These are phyloP conservation scores for Gryon sp. DNA, from an alignment of 1,140 invertebrate genomes.

Conservation along the genomic window DNA sequence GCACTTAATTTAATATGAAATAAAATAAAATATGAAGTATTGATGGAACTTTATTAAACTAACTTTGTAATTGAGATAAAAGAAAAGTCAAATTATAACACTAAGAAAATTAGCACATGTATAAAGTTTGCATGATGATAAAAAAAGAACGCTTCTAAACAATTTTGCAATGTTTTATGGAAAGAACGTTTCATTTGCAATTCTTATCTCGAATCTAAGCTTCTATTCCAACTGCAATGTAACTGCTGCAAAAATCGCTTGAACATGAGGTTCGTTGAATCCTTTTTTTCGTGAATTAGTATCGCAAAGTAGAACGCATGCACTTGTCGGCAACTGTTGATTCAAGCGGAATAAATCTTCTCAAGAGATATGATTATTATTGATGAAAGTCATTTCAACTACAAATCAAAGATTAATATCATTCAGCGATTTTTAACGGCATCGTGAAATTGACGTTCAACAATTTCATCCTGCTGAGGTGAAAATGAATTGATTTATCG, in stretches of 20 bases:
- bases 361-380: conserved; percentile 17
- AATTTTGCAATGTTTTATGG: conserved; percentile 22
- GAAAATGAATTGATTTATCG: not conserved
- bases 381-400: conserved; percentile 23
- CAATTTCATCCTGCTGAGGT: conserved; percentile 7
- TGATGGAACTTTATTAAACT: too few species aligned
- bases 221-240: conserved; percentile 8
- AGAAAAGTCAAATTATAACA: too few species aligned
- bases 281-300: conserved; percentile 32
- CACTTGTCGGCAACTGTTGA: conserved; percentile 19
- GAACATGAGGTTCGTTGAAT: conserved; percentile 34
- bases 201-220: conserved; percentile 17
- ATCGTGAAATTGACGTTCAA: conserved; percentile 22
- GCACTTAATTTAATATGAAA: too few species aligned
- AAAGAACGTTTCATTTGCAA: conserved; percentile 10
- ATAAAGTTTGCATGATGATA: too few species aligned
- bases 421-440: not conserved
- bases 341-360: conserved; percentile 26
- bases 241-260: conserved; percentile 22
- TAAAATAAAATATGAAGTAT: too few species aligned
- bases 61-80: too few species aligned
- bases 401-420: conserved; percentile 17
- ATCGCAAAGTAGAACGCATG: conserved; percentile 47
- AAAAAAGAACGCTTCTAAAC: not conserved
- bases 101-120: too few species aligned